phyloP scores from a whole-genome alignment of 1,140 invertebrate species.

The Pemphigus obesinymphae region DNA sequence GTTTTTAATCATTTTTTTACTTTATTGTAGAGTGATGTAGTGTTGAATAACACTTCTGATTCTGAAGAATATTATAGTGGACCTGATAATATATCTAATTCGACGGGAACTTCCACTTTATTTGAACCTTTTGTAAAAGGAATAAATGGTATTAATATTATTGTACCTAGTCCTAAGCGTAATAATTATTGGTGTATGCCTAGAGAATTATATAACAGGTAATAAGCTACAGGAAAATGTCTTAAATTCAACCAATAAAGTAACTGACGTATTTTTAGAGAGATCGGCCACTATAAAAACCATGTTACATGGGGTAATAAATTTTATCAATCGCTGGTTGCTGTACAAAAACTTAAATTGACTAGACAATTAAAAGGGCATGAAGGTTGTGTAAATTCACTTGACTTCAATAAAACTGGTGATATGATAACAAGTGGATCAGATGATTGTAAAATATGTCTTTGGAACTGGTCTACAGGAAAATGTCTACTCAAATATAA shows the following conservation, averaged over 20 bases:
- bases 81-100: background rate
- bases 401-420: slow-evolving; percentile 81
- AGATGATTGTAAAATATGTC: slow-evolving; percentile 68
- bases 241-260: background rate
- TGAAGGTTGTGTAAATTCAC: slow-evolving; percentile 83
- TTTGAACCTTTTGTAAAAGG: background rate
- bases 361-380: slow-evolving; percentile 74
- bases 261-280: background rate
- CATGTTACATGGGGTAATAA: slow-evolving; percentile 2
- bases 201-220: slow-evolving; percentile 28
- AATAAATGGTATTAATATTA: background rate
- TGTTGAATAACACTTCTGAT: background rate
- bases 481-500: slow-evolving; percentile 62
- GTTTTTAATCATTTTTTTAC: background rate
- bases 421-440: slow-evolving; percentile 78
- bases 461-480: slow-evolving; percentile 86
- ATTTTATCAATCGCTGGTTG: slow-evolving; percentile 70
- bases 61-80: background rate
- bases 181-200: background rate
- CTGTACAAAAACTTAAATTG: slow-evolving; percentile 75
- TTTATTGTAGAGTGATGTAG: background rate
- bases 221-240: background rate
- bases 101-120: background rate
- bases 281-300: background rate
- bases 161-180: background rate